Evolutionary conservation across 2,113 vertebrate species (phyloP), one percentile per base, ranked within the genome.

Genomic region (Turdus rufiventris): DNA sequence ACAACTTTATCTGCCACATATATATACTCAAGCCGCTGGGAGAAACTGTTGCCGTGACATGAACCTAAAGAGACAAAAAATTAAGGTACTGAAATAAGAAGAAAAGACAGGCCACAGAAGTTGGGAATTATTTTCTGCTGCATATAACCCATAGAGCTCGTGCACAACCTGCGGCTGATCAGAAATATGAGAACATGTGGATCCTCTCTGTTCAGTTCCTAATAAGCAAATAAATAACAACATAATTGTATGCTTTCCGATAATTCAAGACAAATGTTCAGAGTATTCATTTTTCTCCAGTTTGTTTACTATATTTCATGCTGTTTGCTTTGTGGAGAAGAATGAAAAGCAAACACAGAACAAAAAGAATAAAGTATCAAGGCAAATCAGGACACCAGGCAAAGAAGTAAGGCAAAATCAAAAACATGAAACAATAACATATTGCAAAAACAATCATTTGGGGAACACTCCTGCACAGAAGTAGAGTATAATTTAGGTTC

Each of bases 251-350:
- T 26, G 62, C 4, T 82, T 67, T 47, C 91, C 47, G 76, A 25
- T 82, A 85, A 91, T 91, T 82, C 66, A 73, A 92, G 29, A 68
- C 24, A 94, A 95, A 95, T 88, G 51, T 33, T 76, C 45, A 36
- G 36, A 53, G 19, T 54, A 91, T 53, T 89, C 12, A 48, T 81
- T 86, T 73, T 88, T 80, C 51, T 71, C 48, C 18, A 56, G 54
- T 84, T 86, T 88, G 86, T 85, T 94, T 94, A 72, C 58, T 72
- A 54, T 20, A 58, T 70, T 29, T 29, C 47, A 51, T 43, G 34
- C 38, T 79, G 57, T 87, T 87, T 83, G 54, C 31, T 84, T 95
- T 84, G 82, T 5, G 70, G 71, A 91, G 47, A 92, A 94, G 48
- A 87, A 82, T 26, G 13, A 89, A 93, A 91, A 91, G 28, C 43